Conservation (phyloP, 1,140 invertebrate genomes). For the Lordiphosa collinella region DNA sequence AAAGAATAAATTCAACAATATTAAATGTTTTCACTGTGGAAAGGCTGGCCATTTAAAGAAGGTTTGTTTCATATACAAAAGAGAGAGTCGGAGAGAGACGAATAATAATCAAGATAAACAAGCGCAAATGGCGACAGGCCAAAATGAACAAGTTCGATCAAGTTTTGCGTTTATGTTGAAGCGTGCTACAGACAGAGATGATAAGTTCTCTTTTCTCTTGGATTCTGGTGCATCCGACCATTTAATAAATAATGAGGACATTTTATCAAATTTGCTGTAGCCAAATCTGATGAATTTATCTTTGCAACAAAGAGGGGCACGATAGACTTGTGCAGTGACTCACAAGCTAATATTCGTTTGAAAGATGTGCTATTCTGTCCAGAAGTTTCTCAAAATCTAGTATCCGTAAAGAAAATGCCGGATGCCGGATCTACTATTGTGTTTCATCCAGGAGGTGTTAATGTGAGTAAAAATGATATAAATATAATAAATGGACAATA, state of each 20-base stretch:
- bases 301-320: background rate
- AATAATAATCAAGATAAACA: too few species aligned
- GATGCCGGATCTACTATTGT: conserved; percentile 17
- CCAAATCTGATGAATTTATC: conserved; percentile 1
- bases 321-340: background rate
- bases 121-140: too few species aligned
- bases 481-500: background rate
- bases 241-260: background rate
- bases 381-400: conserved; percentile 24
- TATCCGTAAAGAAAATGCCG: conserved; percentile 30
- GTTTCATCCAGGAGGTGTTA: conserved; percentile 43
- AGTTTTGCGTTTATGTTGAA: too few species aligned
- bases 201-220: background rate
- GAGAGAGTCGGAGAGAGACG: background rate
- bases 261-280: background rate
- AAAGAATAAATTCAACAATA: background rate
- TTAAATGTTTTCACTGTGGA: too few species aligned
- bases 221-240: background rate
- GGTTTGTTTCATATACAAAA: too few species aligned
- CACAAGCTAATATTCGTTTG: conserved; percentile 15
- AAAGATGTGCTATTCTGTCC: conserved; percentile 21
- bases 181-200: background rate
- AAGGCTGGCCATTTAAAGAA: too few species aligned
- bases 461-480: conserved; percentile 16
- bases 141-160: too few species aligned